Evolutionary conservation across 1,140 invertebrate genomes (phyloP), one percentile per base, ranked within the genome.

Genomic region (Lucilia cuprina): DNA sequence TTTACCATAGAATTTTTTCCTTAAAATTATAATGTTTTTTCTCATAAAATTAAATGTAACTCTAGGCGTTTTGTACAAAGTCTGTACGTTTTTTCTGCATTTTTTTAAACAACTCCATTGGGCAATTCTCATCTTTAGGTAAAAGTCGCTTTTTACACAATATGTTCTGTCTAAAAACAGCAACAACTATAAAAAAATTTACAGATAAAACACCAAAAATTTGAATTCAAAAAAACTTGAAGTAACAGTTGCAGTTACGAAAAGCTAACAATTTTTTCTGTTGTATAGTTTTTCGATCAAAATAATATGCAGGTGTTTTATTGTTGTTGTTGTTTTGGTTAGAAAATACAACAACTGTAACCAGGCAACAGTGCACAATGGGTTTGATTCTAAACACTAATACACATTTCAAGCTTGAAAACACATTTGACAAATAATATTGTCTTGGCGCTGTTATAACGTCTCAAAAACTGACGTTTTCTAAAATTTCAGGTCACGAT

Each of bases 171-270:
- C 65, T 60, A n/a, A 60, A 60, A 60, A 14, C 10, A 60, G 14
- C 14, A 60, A 60, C 41, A 41, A 60, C 25, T 30, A 30, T 30
- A n/a, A 60, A 60, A 60, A 60, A 60, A 17, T 60, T 1, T 30
- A 2, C 25, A 30, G 25, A 30, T 30, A 30, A 30, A 30, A 30
- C 25, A 30, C 25, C 17, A 65, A 65, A 65, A 65, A 17, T 19
- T 17, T n/a, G 8, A 65, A 65, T 65, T 17, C 60, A 65, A 17
- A 13, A 70, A 70, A 70, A 70, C 21, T 70, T 70, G 2, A 70
- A 70, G 65, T 70, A 70, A 70, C 65, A 70, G 65, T 70, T 70
- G 65, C 65, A 70, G 65, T 70, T 25, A 21, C 65, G 21, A 70
- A 70, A 19, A 19, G n/a, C n/a, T 25, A 55, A 55, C 50, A 70